phyloP scores from a whole-genome alignment of 2,113 vertebrate species.

The Cryptomyrus ogoouensis region DNA sequence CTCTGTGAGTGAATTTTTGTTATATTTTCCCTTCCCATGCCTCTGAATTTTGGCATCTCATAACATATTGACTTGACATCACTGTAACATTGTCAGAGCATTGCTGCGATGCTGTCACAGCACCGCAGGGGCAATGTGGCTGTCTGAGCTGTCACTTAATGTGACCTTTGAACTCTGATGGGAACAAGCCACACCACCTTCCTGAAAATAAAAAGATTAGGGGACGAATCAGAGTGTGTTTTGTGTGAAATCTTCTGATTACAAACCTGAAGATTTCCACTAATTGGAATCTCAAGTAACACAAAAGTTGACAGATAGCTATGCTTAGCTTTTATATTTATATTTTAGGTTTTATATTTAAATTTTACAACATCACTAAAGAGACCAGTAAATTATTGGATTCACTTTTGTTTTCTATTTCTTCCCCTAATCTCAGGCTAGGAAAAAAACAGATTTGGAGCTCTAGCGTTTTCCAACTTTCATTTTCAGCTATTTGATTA shows the following conservation, averaged over 20 bases:
- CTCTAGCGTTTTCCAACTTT: neutral
- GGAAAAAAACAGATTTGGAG: neutral
- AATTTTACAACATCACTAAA: neutral
- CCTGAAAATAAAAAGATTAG: neutral
- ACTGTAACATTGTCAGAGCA: neutral
- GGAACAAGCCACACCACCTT: neutral
- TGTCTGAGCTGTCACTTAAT: too few species aligned
- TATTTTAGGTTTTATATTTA: neutral
- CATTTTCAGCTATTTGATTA: neutral
- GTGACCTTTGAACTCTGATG: slow-evolving; percentile 7
- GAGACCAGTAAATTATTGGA: neutral
- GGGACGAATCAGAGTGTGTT: too few species aligned
- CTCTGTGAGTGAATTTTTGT: slow-evolving; percentile 19
- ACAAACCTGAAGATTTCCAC: neutral
- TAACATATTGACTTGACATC: neutral
- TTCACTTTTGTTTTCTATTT: neutral
- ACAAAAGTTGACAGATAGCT: neutral
- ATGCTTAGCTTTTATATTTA: neutral
- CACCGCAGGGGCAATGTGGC: neutral
- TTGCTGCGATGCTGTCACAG: neutral
- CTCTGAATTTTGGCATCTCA: neutral
- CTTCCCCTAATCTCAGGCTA: neutral
- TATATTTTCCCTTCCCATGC: neutral
- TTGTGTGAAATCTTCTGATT: neutral
- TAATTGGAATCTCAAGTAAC: neutral